Conservation (phyloP, 2,888 invertebrate species). For the Petrolisthes manimaculis region DNA sequence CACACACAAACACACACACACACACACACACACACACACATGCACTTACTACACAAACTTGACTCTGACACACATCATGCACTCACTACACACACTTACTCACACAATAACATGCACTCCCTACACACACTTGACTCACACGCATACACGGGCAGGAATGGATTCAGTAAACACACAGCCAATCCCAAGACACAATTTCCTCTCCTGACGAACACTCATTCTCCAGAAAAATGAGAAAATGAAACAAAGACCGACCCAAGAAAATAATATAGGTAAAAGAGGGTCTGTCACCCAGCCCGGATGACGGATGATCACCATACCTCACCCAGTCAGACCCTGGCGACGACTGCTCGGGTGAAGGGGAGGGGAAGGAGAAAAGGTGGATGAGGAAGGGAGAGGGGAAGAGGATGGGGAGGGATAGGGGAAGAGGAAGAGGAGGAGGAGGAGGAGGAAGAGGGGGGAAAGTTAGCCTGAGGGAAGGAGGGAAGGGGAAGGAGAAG, state of each 20-base stretch:
- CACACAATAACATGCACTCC: too few species aligned
- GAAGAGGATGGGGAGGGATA: constrained; percentile 8
- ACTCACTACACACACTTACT: too few species aligned
- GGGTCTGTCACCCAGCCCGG: not conserved
- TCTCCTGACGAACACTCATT: too few species aligned
- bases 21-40: too few species aligned
- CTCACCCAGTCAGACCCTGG: not conserved
- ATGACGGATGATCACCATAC: not conserved
- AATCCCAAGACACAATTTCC: not conserved
- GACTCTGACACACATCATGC: too few species aligned
- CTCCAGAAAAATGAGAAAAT: too few species aligned
- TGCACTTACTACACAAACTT: too few species aligned
- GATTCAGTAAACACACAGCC: too few species aligned
- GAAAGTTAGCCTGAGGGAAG: not conserved
- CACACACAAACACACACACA: too few species aligned
- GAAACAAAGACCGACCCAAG: not conserved
- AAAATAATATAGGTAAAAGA: not conserved
- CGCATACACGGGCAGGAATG: too few species aligned
- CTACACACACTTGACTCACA: too few species aligned
- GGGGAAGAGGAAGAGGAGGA: constrained; percentile 26
- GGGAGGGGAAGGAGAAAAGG: not conserved
- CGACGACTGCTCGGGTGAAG: not conserved
- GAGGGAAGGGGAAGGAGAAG: not conserved
- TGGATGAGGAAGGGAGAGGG: not conserved
- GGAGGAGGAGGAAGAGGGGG: constrained; percentile 1